These are phyloP conservation scores for Sepioteuthis lessoniana DNA, from an alignment of 2,888 invertebrate species.

Conservation along the genomic window DNA sequence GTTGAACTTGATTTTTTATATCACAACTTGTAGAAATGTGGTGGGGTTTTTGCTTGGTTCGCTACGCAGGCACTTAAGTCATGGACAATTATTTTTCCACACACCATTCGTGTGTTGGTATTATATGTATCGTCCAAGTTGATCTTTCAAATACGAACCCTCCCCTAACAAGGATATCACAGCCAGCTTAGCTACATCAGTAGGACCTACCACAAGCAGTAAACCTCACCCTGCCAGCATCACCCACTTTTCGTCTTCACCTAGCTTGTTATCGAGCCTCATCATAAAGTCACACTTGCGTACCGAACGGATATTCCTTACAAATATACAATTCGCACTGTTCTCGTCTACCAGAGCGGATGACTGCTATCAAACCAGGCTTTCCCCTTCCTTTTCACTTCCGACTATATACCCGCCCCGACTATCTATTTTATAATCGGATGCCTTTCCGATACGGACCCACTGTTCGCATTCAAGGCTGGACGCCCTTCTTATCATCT, in stretches of 20 bases:
- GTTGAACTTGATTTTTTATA: too few relatives aligned
- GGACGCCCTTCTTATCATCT: conserved; percentile 18
- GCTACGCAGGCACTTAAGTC: not conserved
- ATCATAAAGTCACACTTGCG: conserved; percentile 23
- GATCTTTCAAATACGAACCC: not conserved
- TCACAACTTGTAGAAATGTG: not conserved
- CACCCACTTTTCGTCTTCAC: not conserved
- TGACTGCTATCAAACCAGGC: not conserved
- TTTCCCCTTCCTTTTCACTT: not conserved
- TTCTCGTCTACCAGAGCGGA: conserved; percentile 33
- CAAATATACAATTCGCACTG: conserved; percentile 18
- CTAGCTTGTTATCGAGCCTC: conserved; percentile 33
- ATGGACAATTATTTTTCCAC: not conserved
- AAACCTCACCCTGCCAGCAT: not conserved
- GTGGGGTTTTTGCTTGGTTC: not conserved
- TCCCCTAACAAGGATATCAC: not conserved
- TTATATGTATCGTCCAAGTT: not conserved
- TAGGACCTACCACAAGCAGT: not conserved
- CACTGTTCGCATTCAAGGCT: not conserved
- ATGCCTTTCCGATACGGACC: not conserved
- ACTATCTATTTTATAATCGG: not conserved
- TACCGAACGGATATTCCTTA: conserved; percentile 8
- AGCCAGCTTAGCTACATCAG: not conserved
- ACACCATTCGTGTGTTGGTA: not conserved
- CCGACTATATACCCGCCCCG: not conserved